Evolutionary conservation across 2,113 vertebrate genomes (phyloP).

Genomic region (Peromyscus maniculatus): DNA sequence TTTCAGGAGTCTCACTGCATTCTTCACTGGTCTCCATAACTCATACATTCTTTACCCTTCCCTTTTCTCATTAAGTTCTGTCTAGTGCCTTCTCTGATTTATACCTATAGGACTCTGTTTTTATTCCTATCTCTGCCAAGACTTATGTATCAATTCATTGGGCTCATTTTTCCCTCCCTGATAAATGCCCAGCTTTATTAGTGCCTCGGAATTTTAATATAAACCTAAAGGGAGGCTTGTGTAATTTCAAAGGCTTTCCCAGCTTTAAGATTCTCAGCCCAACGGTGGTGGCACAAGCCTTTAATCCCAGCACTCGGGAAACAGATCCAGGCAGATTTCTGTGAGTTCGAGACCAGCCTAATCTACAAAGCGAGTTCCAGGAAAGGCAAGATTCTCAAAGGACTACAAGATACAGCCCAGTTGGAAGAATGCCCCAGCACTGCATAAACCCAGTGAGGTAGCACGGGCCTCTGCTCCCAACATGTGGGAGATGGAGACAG

Average conservation of each 20-base stretch:
- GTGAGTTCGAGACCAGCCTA: too few species aligned
- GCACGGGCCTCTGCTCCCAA: background rate
- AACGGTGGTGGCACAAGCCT: too few species aligned
- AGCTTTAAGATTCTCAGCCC: background rate
- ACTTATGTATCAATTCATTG: constrained; percentile 1
- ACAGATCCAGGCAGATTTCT: too few species aligned
- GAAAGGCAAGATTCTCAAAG: background rate
- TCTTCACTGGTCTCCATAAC: background rate
- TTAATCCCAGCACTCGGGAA: too few species aligned
- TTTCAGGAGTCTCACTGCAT: background rate
- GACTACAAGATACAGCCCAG: background rate
- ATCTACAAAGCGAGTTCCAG: too few species aligned
- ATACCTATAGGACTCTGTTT: background rate
- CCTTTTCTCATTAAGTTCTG: background rate
- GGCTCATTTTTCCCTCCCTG: background rate
- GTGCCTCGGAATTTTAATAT: background rate
- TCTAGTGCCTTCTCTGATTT: constrained; percentile 6
- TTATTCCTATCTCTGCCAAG: background rate
- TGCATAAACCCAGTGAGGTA: background rate
- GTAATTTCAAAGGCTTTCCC: constrained; percentile 27
- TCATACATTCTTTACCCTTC: background rate
- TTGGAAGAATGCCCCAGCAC: background rate
- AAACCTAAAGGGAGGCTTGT: background rate
- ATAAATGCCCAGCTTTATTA: background rate
- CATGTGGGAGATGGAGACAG: background rate